A percentile compares a stretch with the other conserved stretches of the same genome.
Evolutionary conservation across 2,888 invertebrate species (phyloP).

Genomic region (Cyclophora punctaria): DNA sequence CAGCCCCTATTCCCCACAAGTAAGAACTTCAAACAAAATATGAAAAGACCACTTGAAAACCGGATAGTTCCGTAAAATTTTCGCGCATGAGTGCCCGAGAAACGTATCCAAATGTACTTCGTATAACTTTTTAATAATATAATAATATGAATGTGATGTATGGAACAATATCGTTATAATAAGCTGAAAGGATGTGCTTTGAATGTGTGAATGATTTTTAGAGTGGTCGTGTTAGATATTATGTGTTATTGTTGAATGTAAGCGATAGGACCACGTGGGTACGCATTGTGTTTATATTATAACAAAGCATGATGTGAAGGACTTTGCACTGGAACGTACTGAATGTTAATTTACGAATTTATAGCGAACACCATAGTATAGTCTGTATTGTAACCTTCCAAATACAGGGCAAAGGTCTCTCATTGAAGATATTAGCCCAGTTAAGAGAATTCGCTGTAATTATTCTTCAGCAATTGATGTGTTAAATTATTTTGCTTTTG

Average conservation of each 20-base stretch:
- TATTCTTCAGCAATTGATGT: too few relatives aligned
- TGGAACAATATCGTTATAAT: constrained; percentile 20
- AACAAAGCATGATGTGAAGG: too few relatives aligned
- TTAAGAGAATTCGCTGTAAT: too few relatives aligned
- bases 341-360: too few relatives aligned
- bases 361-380: too few relatives aligned
- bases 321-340: too few relatives aligned
- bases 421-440: too few relatives aligned
- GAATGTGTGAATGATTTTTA: constrained; percentile 21
- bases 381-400: too few relatives aligned
- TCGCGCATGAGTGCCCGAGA: constrained; percentile 57
- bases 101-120: constrained; percentile 48
- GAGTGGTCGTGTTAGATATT: constrained; percentile 21
- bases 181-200: constrained; percentile 10
- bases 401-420: too few relatives aligned
- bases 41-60: constrained; percentile 55
- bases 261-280: constrained; percentile 19
- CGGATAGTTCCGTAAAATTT: constrained; percentile 63
- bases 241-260: constrained; percentile 16
- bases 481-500: too few relatives aligned
- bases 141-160: constrained; percentile 34
- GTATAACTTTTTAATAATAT: constrained; percentile 70
- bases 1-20: constrained; percentile 10
- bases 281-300: constrained; percentile 2
- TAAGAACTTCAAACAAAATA: constrained; percentile 8